These are phyloP conservation scores for Falco cherrug DNA, from an alignment of 2,797 vertebrate genomes.

Conservation along the genomic window DNA sequence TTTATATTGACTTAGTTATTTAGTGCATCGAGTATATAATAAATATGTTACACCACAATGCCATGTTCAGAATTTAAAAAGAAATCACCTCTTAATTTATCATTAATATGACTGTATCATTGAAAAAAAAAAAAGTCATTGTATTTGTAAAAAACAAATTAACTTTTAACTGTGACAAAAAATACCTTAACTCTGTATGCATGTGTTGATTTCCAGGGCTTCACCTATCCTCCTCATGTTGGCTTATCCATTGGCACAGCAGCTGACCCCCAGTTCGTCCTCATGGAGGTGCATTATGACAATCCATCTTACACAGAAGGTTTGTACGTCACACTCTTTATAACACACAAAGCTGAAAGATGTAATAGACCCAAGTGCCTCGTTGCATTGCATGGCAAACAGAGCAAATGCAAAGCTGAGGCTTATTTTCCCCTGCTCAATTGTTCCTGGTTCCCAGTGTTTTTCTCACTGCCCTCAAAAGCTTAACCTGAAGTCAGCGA, in stretches of 20 bases:
- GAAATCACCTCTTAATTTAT: neutral
- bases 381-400: neutral
- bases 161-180: neutral
- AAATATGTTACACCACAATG: neutral
- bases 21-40: neutral
- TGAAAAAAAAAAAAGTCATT: neutral
- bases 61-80: neutral
- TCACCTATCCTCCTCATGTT: slow-evolving; percentile 84
- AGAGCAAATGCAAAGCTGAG: neutral
- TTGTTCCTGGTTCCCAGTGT: neutral
- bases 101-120: neutral
- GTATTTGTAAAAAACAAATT: neutral
- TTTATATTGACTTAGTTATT: neutral
- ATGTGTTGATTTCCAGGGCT: slow-evolving; percentile 76
- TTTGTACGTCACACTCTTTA: slow-evolving; percentile 50
- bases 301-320: slow-evolving; percentile 84
- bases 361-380: neutral
- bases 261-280: slow-evolving; percentile 82
- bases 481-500: neutral
- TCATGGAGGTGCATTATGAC: slow-evolving; percentile 89
- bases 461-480: neutral
- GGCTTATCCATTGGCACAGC: slow-evolving; percentile 85
- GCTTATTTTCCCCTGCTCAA: neutral
- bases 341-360: neutral
- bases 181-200: neutral